Evolutionary conservation across 2,113 vertebrate genomes (phyloP), one percentile per base, ranked within the genome.

Genomic region (Ciconia boyciana): DNA sequence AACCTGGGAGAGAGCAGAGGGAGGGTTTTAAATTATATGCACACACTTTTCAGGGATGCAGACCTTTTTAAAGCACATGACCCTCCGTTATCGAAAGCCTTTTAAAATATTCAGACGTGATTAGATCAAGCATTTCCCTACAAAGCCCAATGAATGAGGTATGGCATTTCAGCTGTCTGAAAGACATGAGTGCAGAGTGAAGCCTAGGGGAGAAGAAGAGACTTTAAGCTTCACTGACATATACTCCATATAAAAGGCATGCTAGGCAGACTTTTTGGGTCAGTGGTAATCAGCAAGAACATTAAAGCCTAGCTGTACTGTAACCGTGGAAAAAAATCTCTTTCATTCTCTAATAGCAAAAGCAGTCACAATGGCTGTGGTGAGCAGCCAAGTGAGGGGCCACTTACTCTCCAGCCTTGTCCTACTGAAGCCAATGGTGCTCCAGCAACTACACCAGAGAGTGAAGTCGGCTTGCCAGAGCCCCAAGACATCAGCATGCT

Each of bases 141-240:
- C 90, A 93, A 93, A 97, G 88, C 52, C 39, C 75, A 90, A 22
- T 1, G 92, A 97, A 97, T 82, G 76, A 96, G 90, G 90, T 77
- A 83, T 94, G 91, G 94, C 97, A 97, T 96, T 96, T 96, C 94
- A 97, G 96, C 89, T 94, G 78, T 84, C 93, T 96, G 95, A 96
- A 87, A 95, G 95, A 97, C 58, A 80, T 17, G 83, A 96, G 84
- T 93, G 96, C 81, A 77, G 87, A 96, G 87, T 75, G 92, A 96
- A 95, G 97, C 96, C 96, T 96, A 93, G 90, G 88, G 95, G 91
- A 92, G 69, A 80, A 95, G 94, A 93, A 95, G 91, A 96, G 96
- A 96, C 95, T 97, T 97, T 96, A 97, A 97, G 94, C 96, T 96
- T 95, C 90, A 89, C 83, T 95, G 96, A 94, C 96, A 96, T 83